Evolutionary conservation across 2,888 invertebrate species (phyloP).

Genomic region (Choreutis nemorana): DNA sequence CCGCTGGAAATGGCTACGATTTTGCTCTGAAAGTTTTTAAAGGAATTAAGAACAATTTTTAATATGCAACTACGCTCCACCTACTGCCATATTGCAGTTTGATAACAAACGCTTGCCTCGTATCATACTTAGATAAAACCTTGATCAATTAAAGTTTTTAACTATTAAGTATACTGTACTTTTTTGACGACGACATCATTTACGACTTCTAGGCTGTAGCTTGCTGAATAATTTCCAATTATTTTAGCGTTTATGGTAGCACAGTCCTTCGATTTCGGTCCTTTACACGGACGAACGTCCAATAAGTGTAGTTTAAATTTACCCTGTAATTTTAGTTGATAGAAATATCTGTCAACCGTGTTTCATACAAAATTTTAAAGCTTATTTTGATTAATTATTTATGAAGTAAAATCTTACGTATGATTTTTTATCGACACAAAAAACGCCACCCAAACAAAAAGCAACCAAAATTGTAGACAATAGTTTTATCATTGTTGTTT

Average conservation of each 20-base stretch:
- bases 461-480: too few species aligned
- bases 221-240: background rate
- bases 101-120: too few species aligned
- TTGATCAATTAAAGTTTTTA: background rate
- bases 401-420: too few species aligned
- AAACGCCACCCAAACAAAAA: too few species aligned
- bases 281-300: background rate
- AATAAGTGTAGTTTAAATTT: background rate
- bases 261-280: background rate
- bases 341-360: background rate
- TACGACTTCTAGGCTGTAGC: background rate
- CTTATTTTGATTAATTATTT: too few species aligned
- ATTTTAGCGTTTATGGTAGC: background rate
- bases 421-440: too few species aligned
- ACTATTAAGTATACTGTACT: background rate
- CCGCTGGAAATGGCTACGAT: conserved; percentile 26
- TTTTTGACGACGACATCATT: background rate
- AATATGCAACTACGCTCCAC: too few species aligned
- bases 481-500: too few species aligned
- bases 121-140: background rate
- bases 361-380: too few species aligned
- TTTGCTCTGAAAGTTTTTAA: conserved; percentile 28
- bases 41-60: background rate
- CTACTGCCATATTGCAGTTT: too few species aligned
- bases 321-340: background rate